Evolutionary conservation across 2,797 vertebrate genomes (phyloP).

Genomic region (Schizopygopsis pylzovi): DNA sequence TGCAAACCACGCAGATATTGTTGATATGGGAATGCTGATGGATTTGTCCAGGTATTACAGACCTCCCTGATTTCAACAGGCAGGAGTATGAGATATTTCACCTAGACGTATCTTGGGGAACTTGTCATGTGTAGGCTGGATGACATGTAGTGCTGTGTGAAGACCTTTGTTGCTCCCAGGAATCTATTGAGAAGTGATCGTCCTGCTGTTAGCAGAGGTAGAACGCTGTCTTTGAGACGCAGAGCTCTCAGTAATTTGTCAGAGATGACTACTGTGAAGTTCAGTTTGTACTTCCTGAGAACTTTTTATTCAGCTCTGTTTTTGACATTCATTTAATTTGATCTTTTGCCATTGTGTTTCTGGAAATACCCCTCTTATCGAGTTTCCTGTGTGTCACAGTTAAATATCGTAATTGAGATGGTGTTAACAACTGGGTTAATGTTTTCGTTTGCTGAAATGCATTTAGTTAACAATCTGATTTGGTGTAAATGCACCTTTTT

Average conservation of each 20-base stretch:
- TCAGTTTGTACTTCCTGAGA: background rate
- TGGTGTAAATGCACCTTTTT: background rate
- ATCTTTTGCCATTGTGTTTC: background rate
- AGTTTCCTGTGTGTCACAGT: too few species aligned
- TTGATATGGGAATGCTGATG: background rate
- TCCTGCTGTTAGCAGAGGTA: slow-evolving; percentile 1
- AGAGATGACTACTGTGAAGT: background rate
- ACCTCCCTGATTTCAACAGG: background rate
- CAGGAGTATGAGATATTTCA: background rate
- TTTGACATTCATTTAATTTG: background rate
- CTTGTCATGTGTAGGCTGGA: background rate
- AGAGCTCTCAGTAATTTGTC: slow-evolving; percentile 6
- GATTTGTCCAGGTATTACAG: background rate
- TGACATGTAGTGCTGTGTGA: background rate
- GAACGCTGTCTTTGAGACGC: background rate
- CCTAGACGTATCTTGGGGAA: background rate
- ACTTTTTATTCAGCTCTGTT: background rate
- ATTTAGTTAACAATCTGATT: background rate
- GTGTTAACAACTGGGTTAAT: background rate
- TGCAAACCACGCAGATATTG: background rate
- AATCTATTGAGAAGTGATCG: background rate
- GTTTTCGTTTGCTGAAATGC: background rate
- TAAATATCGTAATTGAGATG: background rate
- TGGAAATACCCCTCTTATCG: background rate
- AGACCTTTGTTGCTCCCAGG: slow-evolving; percentile 1